Evolutionary conservation across 1,140 invertebrate species (phyloP), one percentile per base, ranked within the genome.

Genomic region (Lutraria rhynchaena): DNA sequence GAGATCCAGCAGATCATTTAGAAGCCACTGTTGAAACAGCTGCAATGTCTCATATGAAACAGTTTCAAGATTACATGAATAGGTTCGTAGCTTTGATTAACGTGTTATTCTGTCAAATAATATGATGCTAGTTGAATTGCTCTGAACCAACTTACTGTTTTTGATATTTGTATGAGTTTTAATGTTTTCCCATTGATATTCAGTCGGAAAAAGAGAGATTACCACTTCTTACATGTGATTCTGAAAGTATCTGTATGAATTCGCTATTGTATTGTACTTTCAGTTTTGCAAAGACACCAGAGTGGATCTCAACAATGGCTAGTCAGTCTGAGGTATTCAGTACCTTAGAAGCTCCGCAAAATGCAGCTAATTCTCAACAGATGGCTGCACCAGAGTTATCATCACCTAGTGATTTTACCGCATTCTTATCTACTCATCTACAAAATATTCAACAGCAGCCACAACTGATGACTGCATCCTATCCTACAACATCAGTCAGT

Each of bases 51-150:
- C 76, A 80, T 49, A 29, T 80, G 7, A 58, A 58, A 60, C 49
- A 80, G 41, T 74, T 85, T 37, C 82, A 85, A 60, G 82, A 85
- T 53, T 85, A 85, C 46, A 67, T 85, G 27, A 69, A 83, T 33
- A 83, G 81, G 84, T 85, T 46, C 17, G 53, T 58, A n/a, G n/a
- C n/a, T n/a, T n/a, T n/a, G n/a, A n/a, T n/a, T 5, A 22, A 19
- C n/a, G 24, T 70, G 44, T 11, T 5, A 7, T 13, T 15, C n/a
- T 49, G n/a, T n/a, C n/a, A n/a, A n/a, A n/a, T n/a, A n/a, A n/a
- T n/a, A n/a, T n/a, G n/a, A n/a, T n/a, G n/a, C n/a, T n/a, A n/a
- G n/a, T n/a, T n/a, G n/a, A n/a, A n/a, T n/a, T n/a, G n/a, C n/a
- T n/a, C n/a, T n/a, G n/a, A n/a, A n/a, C n/a, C n/a, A n/a, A n/a